phyloP scores from a whole-genome alignment of 2,113 vertebrate genomes.

The Rhea pennata region DNA sequence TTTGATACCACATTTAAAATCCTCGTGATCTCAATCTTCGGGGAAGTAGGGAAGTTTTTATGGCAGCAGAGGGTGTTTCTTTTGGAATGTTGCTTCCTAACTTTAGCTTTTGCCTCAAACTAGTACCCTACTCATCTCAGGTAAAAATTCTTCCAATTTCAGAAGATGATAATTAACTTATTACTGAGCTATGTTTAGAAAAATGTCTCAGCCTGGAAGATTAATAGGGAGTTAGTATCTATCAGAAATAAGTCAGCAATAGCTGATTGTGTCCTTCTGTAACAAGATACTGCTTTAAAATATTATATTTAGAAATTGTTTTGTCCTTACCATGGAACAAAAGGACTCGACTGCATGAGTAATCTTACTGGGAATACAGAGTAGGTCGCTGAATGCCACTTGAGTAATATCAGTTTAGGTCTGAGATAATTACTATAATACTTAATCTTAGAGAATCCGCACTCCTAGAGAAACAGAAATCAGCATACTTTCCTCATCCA shows the following conservation, averaged over 20 bases:
- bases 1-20: background rate
- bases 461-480: background rate
- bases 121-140: constrained; percentile 52
- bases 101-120: constrained; percentile 26
- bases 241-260: constrained; percentile 28
- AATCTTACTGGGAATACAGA: constrained; percentile 1
- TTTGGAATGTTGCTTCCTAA: constrained; percentile 43
- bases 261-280: constrained; percentile 47
- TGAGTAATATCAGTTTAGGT: background rate
- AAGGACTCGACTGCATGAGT: constrained; percentile 44
- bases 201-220: constrained; percentile 38
- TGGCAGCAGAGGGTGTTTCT: constrained; percentile 50
- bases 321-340: constrained; percentile 30
- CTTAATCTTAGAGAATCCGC: background rate
- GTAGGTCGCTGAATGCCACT: background rate
- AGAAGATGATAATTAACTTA: constrained; percentile 49
- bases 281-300: constrained; percentile 19
- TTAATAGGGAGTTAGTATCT: constrained; percentile 23
- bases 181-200: constrained; percentile 41
- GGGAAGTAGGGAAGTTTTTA: constrained; percentile 17
- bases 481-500: background rate
- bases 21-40: background rate
- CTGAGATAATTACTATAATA: background rate
- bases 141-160: constrained; percentile 43
- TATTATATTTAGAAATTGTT: constrained; percentile 40